Evolutionary conservation across 2,113 vertebrate species (phyloP).

Genomic region (Nasalis larvatus): DNA sequence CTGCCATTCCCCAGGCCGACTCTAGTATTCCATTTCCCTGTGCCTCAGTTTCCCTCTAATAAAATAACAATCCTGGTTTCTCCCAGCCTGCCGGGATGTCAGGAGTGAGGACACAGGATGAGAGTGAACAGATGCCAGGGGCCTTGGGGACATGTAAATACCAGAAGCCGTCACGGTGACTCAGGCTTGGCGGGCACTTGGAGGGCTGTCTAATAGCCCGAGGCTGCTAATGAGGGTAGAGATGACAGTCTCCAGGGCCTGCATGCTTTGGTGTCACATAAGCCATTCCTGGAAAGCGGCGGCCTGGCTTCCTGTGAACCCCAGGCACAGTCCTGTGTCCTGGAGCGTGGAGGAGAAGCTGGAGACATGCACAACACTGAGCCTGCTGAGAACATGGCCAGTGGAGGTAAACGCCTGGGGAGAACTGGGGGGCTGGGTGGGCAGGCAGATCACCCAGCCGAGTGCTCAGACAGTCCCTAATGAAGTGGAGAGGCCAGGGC

Average conservation of each 20-base stretch:
- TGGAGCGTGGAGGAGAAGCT: accelerated
- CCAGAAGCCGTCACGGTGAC: neutral
- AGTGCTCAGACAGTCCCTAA: neutral
- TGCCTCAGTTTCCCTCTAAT: neutral
- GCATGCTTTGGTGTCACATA: accelerated
- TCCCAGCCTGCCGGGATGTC: neutral
- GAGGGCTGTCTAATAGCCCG: neutral
- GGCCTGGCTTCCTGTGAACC: neutral
- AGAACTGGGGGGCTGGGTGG: neutral
- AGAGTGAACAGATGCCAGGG: slow-evolving; percentile 37
- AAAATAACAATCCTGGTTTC: neutral
- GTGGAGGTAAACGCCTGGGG: accelerated
- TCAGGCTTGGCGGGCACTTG: neutral
- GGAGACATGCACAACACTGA: accelerated
- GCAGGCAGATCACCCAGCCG: neutral
- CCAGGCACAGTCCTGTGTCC: neutral
- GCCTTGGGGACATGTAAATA: slow-evolving; percentile 14
- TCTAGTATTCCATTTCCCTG: too few species aligned
- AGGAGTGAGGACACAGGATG: neutral
- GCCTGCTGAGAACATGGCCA: accelerated
- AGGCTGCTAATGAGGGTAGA: slow-evolving; percentile 22
- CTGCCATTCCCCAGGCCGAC: accelerated
- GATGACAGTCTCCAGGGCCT: neutral
- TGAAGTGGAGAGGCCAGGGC: neutral
- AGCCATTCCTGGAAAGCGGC: neutral